A percentile compares a stretch with the other conserved stretches of the same genome.
These are phyloP conservation scores for Chrysochloris asiatica DNA, from an alignment of 2,113 vertebrate genomes.

Conservation along the genomic window DNA sequence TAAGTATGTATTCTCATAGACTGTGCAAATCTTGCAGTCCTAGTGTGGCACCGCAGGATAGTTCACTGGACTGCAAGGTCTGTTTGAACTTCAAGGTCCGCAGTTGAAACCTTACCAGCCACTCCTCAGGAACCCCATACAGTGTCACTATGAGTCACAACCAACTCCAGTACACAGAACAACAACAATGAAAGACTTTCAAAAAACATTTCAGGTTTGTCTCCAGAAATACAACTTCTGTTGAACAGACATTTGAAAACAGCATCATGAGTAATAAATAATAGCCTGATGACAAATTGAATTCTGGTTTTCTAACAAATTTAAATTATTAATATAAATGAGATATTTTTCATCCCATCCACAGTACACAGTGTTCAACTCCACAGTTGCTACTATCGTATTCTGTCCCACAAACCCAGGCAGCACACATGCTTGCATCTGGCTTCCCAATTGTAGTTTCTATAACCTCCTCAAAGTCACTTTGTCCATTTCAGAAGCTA, in stretches of 20 bases:
- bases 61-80: no score
- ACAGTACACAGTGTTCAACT: rapidly evolving
- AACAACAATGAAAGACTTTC: background rate
- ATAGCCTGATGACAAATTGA: background rate
- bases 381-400: background rate
- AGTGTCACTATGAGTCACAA: no score
- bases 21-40: no score
- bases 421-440: background rate
- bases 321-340: no score
- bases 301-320: background rate
- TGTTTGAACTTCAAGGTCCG: no score
- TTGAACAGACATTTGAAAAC: background rate
- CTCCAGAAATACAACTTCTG: background rate
- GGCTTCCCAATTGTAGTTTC: background rate
- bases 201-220: background rate
- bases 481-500: background rate
- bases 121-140: no score
- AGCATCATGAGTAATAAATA: background rate
- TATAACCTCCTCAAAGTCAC: rapidly evolving
- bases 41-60: no score
- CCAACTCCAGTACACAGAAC: no score
- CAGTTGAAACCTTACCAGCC: no score
- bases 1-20: background rate
- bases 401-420: no score
- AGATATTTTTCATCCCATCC: background rate